These are phyloP conservation scores for Trachelus troglodyta DNA, from an alignment of 2,888 invertebrate genomes.

Conservation along the genomic window DNA sequence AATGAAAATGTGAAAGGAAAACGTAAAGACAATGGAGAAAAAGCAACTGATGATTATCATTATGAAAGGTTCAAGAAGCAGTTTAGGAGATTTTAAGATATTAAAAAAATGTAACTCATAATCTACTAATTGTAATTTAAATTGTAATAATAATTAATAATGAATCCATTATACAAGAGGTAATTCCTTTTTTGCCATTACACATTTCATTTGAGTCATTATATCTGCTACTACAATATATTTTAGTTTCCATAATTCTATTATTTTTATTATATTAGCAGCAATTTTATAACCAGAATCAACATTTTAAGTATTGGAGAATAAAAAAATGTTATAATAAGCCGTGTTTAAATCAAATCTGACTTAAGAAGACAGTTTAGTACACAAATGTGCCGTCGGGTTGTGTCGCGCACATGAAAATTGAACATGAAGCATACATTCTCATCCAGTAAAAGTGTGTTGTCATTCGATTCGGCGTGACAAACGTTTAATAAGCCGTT, in stretches of 20 bases:
- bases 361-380: not conserved
- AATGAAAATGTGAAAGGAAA: conserved; percentile 70
- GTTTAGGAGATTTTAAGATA: conserved; percentile 82
- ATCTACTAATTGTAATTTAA: not conserved
- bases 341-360: not conserved
- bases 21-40: conserved; percentile 81
- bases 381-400: not conserved
- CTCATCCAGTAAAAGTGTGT: not conserved
- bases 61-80: conserved; percentile 97
- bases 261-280: no score
- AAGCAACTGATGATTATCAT: conserved; percentile 97
- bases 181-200: not conserved
- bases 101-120: not conserved
- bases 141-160: not conserved
- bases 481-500: not conserved
- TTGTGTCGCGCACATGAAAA: not conserved
- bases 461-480: not conserved
- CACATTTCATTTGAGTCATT: not conserved
- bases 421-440: not conserved
- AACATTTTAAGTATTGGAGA: not conserved
- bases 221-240: no score
- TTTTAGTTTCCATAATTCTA: no score
- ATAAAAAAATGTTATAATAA: not conserved
- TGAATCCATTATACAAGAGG: not conserved
- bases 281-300: not conserved